Conservation (phyloP, 1,140 invertebrate species). For the Drosophila kikkawai region DNA sequence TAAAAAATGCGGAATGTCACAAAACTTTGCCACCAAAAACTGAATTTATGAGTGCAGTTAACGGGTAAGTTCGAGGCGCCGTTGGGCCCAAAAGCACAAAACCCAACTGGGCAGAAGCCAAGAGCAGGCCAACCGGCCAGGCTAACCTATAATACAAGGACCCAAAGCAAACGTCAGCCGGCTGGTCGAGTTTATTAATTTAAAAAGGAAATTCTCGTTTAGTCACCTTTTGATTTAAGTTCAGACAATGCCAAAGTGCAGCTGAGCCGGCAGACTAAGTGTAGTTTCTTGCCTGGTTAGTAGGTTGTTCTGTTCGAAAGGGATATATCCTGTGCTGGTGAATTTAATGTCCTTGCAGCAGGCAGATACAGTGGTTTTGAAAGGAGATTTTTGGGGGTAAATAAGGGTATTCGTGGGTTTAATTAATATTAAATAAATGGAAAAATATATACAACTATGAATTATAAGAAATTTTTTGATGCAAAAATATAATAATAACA, state of each 20-base stretch:
- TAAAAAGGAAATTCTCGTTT: slow-evolving; percentile 84
- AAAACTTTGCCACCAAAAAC: slow-evolving; percentile 67
- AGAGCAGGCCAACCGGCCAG: slow-evolving; percentile 11
- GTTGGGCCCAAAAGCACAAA: slow-evolving; percentile 21
- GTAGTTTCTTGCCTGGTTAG: slow-evolving; percentile 17
- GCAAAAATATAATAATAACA: background rate
- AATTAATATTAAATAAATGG: too few relatives aligned
- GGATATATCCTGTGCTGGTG: slow-evolving; percentile 27
- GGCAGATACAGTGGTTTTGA: slow-evolving; percentile 33
- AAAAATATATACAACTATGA: background rate
- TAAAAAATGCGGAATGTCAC: slow-evolving; percentile 64
- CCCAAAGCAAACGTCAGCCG: slow-evolving; percentile 32
- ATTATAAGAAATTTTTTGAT: background rate
- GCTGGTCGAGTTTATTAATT: slow-evolving; percentile 78
- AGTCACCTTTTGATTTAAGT: slow-evolving; percentile 84
- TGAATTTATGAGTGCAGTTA: slow-evolving; percentile 78
- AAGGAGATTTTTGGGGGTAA: background rate
- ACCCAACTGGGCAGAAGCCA: slow-evolving; percentile 37
- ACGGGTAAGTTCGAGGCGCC: slow-evolving; percentile 71
- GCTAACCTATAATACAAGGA: slow-evolving; percentile 1
- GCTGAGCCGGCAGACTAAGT: background rate
- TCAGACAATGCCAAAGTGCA: slow-evolving; percentile 41
- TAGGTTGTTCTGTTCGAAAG: slow-evolving; percentile 34
- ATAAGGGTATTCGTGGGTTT: background rate
- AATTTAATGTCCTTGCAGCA: slow-evolving; percentile 13